Evolutionary conservation across 2,888 invertebrate species (phyloP), one percentile per base, ranked within the genome.

Genomic region (Nesidiocoris tenuis): DNA sequence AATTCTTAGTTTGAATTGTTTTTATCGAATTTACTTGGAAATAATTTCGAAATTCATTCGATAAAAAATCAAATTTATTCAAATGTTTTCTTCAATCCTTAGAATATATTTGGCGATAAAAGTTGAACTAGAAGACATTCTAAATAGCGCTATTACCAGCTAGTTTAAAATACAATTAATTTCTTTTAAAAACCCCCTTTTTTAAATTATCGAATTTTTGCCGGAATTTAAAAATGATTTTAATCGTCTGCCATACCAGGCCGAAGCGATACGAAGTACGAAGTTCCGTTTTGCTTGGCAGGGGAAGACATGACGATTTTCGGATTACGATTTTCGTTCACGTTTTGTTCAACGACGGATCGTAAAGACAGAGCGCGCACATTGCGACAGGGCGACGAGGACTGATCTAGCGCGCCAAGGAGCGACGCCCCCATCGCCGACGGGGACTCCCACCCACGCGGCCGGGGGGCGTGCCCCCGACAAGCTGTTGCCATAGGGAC

Each of bases 231-330:
- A n/a, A n/a, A n/a, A n/a, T n/a, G n/a, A n/a, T n/a, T n/a, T n/a
- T n/a, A n/a, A n/a, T n/a, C n/a, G n/a, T 63, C 16, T 16, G 19
- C 18, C 18, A 57, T 56, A 77, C 77, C 77, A 64, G 77, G 77
- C 9, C 71, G 72, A 1, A 77, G 77, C 17, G 77, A 77, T 17
- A 77, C 77, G 76, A 77, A 77, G 59, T 76, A 77, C 57, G 77
- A 77, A 2, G 76, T 72, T 21, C 72, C 71, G 75, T 66, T 66
- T 56, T 56, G 72, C 2, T 25, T 59, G 72, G 61, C 63, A 3
- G n/a, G 17, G 21, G 61, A 24, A 5, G 72, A 72, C 72, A 72
- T 72, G 55, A 17, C 67, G 12, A 3, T 39, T 39, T 39, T 39
- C 3, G 5, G 39, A 39, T 39, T 3, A 7, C 39, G 39, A 39